phyloP scores from a whole-genome alignment of 2,113 vertebrate species.

The Sinocyclocheilus anshuiensis region DNA sequence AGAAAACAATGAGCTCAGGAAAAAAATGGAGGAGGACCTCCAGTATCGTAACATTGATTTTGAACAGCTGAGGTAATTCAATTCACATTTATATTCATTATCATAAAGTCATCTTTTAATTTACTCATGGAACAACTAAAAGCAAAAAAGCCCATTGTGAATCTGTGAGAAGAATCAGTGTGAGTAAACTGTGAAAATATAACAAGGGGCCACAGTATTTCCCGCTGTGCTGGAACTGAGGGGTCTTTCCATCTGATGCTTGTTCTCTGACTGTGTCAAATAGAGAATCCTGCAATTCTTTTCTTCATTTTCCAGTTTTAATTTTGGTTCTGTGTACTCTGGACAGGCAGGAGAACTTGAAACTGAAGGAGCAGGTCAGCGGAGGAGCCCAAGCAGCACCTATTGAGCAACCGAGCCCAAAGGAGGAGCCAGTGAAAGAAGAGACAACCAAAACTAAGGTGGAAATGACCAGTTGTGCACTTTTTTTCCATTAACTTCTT shows the following conservation, averaged over 20 bases:
- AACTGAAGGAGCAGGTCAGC: slow-evolving; percentile 88
- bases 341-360: slow-evolving; percentile 88
- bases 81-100: slow-evolving; percentile 41
- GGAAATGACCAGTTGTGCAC: slow-evolving; percentile 75
- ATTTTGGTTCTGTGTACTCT: slow-evolving; percentile 51
- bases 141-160: not conserved
- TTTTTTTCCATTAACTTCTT: not conserved
- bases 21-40: slow-evolving; percentile 90
- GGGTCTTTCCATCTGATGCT: slow-evolving; percentile 71
- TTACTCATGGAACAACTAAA: not conserved
- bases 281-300: not conserved
- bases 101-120: not conserved
- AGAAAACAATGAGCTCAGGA: slow-evolving; percentile 91
- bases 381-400: slow-evolving; percentile 67
- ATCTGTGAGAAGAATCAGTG: not conserved
- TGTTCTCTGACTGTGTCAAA: not conserved
- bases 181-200: not conserved
- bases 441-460: slow-evolving; percentile 71
- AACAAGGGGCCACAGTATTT: not conserved
- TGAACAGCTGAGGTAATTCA: slow-evolving; percentile 86
- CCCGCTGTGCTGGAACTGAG: slow-evolving; percentile 39
- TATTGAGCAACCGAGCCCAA: slow-evolving; percentile 70
- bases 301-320: slow-evolving; percentile 20
- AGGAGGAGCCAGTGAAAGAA: slow-evolving; percentile 69
- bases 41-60: slow-evolving; percentile 89